Evolutionary conservation across 2,888 invertebrate genomes (phyloP).

Genomic region (Nymphalis urticae): DNA sequence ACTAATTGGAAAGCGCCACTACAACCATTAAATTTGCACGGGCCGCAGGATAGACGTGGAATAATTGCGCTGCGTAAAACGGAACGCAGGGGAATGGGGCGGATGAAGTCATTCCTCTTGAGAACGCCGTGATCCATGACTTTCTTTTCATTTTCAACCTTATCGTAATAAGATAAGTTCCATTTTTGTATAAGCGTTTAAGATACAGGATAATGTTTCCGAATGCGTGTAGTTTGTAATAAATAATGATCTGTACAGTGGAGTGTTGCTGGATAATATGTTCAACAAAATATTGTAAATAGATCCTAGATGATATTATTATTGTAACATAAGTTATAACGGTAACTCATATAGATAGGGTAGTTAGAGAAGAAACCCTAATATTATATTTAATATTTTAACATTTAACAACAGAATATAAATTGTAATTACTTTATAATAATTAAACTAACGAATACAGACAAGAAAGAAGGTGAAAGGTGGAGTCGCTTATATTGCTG

Average conservation of each 20-base stretch:
- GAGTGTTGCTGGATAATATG: slow-evolving; percentile 14
- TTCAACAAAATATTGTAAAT: not conserved
- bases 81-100: slow-evolving; percentile 43
- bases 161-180: slow-evolving; percentile 23
- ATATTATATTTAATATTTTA: too few species aligned
- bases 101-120: slow-evolving; percentile 63
- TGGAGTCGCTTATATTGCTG: too few species aligned
- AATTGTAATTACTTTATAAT: too few species aligned
- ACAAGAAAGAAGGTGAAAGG: too few species aligned
- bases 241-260: slow-evolving; percentile 52
- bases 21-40: slow-evolving; percentile 65
- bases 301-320: not conserved
- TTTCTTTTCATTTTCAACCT: slow-evolving; percentile 15
- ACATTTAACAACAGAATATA: too few species aligned
- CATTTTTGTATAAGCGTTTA: slow-evolving; percentile 5
- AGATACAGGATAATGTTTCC: slow-evolving; percentile 42
- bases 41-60: slow-evolving; percentile 54
- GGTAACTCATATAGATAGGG: too few species aligned
- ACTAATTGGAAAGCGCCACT: slow-evolving; percentile 40
- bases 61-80: slow-evolving; percentile 53
- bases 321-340: too few species aligned
- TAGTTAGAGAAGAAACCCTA: too few species aligned
- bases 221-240: slow-evolving; percentile 60
- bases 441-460: too few species aligned
- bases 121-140: not conserved